A percentile compares a stretch with the other conserved stretches of the same genome.
These are phyloP conservation scores for Silurus aristotelis DNA, from an alignment of 2,797 vertebrate genomes.

Conservation along the genomic window DNA sequence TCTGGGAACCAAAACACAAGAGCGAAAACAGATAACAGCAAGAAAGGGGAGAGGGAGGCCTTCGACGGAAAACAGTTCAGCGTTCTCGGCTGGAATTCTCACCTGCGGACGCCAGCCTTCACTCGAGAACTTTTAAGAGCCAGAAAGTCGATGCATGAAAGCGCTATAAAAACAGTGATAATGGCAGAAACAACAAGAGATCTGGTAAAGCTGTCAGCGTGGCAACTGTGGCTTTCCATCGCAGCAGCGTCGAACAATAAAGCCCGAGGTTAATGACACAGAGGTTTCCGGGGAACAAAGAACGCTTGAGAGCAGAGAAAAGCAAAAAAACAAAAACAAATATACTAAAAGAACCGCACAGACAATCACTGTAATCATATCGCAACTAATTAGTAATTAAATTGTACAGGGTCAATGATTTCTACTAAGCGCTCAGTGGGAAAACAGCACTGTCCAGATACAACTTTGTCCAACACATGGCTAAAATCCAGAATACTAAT, in stretches of 20 bases:
- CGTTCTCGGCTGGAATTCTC: constrained; percentile 35
- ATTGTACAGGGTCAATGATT: constrained; percentile 9
- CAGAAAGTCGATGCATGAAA: constrained; percentile 24
- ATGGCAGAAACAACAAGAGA: constrained; percentile 44
- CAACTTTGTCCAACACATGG: background rate
- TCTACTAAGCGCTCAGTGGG: background rate
- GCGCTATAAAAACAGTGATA: constrained; percentile 34
- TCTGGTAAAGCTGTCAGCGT: constrained; percentile 43
- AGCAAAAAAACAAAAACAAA: background rate
- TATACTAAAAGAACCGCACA: background rate
- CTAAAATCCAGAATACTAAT: background rate
- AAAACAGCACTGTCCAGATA: constrained; percentile 1
- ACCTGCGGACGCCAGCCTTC: constrained; percentile 28
- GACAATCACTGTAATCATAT: background rate
- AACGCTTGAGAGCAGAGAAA: constrained; percentile 5
- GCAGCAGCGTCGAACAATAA: background rate
- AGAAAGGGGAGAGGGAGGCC: background rate
- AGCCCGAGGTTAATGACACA: constrained; percentile 27
- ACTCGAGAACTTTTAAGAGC: constrained; percentile 26
- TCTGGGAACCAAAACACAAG: constrained; percentile 39
- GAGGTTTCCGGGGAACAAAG: background rate
- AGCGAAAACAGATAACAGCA: constrained; percentile 32
- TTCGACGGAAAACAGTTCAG: constrained; percentile 21
- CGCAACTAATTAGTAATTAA: constrained; percentile 7
- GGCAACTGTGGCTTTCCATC: constrained; percentile 30